Base-by-base conservation (phyloP, 2,888 invertebrate species). In the Platycheirus albimanus region DNA sequence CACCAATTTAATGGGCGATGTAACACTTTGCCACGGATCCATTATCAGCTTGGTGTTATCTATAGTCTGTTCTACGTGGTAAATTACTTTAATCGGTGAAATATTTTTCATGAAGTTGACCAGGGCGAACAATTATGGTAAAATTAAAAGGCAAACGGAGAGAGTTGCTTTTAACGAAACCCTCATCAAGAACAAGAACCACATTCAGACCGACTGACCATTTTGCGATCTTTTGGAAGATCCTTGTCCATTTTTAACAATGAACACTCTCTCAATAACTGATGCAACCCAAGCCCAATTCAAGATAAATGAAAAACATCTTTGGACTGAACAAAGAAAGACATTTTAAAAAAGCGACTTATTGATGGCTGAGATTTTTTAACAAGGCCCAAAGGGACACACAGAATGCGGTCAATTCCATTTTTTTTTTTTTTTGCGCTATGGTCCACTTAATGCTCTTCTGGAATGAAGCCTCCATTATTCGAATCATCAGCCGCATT, bases 1-100 rank as follows among this genome's bases (percentile, higher is more conserved):
- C 20, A 8, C 36, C 56, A 41, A 24, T 58, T 76, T 58, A 51
- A 58, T 70, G 49, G 64, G 20, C 54, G 76, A 10, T 66, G 80
- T 56, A 58, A 58, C 69, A 58, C 75, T 77, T 64, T 51, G 51
- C 20, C 33, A 54, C 24, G 47, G 24, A 13, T 24, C 15, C 51
- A 80, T 49, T 80, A 80, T 80, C 75, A 15, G n/a, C 17, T 43
- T 28, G 17, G 70, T 80, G 64, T 75, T 58, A 80, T 75, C 74
- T 74, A 24, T 64, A 41, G 17, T 15, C 24, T 24, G 20, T 45
- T 51, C 38, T 45, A 2, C 0, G 64, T 64, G 64, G 64, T 75
- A 58, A 80, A 80, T 63, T 63, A 38, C 52, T 38, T 13, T n/a
- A n/a, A n/a, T n/a, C n/a, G n/a, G n/a, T n/a, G n/a, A n/a, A n/a